phyloP scores from a whole-genome alignment of 2,797 vertebrate genomes.

The Mormyrops boulengeri region DNA sequence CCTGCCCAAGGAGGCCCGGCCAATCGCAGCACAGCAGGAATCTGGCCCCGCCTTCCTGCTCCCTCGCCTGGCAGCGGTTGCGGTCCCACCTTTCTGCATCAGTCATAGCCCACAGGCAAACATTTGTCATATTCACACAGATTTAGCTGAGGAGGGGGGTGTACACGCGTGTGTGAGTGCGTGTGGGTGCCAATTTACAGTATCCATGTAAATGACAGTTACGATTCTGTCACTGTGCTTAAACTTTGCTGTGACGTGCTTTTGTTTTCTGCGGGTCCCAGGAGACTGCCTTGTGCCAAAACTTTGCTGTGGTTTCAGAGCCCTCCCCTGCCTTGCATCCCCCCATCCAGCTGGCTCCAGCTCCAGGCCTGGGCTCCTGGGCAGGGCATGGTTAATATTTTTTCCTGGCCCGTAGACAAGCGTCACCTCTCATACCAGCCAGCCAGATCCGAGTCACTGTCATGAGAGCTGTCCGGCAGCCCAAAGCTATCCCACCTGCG shows the following conservation, averaged over 20 bases:
- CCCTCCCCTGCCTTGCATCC: constrained; percentile 5
- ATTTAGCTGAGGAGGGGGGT: not conserved
- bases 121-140: constrained; percentile 68
- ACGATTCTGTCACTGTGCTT: constrained; percentile 36
- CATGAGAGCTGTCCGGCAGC: constrained; percentile 63
- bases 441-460: constrained; percentile 61
- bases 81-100: constrained; percentile 56
- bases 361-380: constrained; percentile 47
- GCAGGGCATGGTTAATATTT: constrained; percentile 81
- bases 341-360: constrained; percentile 38
- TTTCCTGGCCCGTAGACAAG: constrained; percentile 80
- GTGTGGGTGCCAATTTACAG: not conserved
- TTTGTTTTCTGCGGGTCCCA: not conserved
- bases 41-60: constrained; percentile 68
- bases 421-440: constrained; percentile 57
- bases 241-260: not conserved
- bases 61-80: constrained; percentile 72
- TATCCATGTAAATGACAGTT: not conserved
- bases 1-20: constrained; percentile 40
- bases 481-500: constrained; percentile 55
- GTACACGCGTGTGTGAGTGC: not conserved
- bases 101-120: constrained; percentile 79
- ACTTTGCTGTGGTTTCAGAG: constrained; percentile 13
- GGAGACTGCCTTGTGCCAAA: not conserved
- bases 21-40: constrained; percentile 38